Conservation (phyloP, 1,140 invertebrate genomes). For the Bombus pascuorum region DNA sequence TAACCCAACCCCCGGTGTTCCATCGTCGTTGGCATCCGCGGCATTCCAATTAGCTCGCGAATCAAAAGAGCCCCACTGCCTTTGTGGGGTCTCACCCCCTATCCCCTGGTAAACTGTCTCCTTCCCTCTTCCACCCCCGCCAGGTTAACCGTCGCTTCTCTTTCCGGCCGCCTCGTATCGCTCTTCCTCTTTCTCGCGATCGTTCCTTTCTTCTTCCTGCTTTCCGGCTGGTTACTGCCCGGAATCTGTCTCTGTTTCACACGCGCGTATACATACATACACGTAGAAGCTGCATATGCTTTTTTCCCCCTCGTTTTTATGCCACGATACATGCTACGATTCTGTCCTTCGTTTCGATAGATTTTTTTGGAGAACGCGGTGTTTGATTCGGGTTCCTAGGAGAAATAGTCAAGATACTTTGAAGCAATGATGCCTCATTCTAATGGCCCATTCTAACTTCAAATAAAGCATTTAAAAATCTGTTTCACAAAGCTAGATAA, state of each 20-base stretch:
- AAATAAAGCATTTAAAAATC: not conserved
- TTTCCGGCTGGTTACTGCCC: slow-evolving; percentile 37
- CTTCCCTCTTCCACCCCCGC: slow-evolving; percentile 60
- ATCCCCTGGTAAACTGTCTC: slow-evolving; percentile 63
- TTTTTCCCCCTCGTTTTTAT: not conserved
- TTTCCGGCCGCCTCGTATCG: slow-evolving; percentile 27
- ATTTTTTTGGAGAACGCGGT: not conserved
- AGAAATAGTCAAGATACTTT: not conserved
- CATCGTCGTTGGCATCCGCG: slow-evolving; percentile 81
- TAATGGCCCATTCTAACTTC: not conserved
- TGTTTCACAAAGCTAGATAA: too few species aligned
- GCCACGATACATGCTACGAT: not conserved
- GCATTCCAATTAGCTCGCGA: slow-evolving; percentile 83
- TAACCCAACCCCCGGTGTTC: slow-evolving; percentile 74
- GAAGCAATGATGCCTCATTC: not conserved
- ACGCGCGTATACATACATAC: too few species aligned
- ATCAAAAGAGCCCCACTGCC: slow-evolving; percentile 82
- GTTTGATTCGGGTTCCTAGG: too few species aligned
- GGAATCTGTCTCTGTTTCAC: not conserved
- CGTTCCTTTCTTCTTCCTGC: not conserved
- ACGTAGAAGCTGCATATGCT: not conserved
- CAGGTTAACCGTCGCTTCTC: slow-evolving; percentile 23
- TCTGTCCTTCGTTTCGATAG: not conserved
- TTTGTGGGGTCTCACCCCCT: slow-evolving; percentile 80
- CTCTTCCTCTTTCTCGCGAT: slow-evolving; percentile 9